Evolutionary conservation across 2,797 vertebrate species (phyloP).

Genomic region (Gadopsis marmoratus): DNA sequence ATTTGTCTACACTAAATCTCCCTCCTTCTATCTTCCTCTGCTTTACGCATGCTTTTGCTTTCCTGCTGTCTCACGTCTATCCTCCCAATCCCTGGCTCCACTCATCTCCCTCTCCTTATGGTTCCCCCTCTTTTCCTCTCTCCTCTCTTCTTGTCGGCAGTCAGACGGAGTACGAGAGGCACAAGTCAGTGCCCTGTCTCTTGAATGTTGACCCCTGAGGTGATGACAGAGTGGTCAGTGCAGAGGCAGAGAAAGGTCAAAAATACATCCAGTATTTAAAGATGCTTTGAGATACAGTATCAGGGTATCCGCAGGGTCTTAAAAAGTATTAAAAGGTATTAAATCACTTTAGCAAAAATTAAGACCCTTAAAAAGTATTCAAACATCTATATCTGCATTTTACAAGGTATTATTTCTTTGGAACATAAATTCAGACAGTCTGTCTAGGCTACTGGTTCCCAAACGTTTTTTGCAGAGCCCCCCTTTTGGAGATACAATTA

Average conservation of each 20-base stretch:
- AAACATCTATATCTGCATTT: too few species aligned
- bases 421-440: too few species aligned
- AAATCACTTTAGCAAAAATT: too few species aligned
- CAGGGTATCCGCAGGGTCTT: too few species aligned
- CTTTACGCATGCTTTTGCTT: slow-evolving; percentile 7
- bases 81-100: background rate
- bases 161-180: slow-evolving; percentile 32
- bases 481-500: too few species aligned
- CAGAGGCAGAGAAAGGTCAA: slow-evolving; percentile 18
- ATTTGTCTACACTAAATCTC: slow-evolving; percentile 38
- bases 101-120: background rate
- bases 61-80: slow-evolving; percentile 7
- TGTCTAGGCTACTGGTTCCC: too few species aligned
- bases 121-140: background rate
- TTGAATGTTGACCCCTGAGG: slow-evolving; percentile 23
- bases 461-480: too few species aligned
- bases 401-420: too few species aligned
- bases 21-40: slow-evolving; percentile 27
- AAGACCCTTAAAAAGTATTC: too few species aligned
- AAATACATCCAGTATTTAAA: slow-evolving; percentile 12
- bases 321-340: too few species aligned
- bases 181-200: slow-evolving; percentile 21
- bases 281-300: background rate
- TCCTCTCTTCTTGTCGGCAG: slow-evolving; percentile 21
- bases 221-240: slow-evolving; percentile 22